Percentiles rank a stretch among this genome's conserved stretches.
phyloP scores from a whole-genome alignment of 2,113 vertebrate species.

The Rousettus leschenaultii region DNA sequence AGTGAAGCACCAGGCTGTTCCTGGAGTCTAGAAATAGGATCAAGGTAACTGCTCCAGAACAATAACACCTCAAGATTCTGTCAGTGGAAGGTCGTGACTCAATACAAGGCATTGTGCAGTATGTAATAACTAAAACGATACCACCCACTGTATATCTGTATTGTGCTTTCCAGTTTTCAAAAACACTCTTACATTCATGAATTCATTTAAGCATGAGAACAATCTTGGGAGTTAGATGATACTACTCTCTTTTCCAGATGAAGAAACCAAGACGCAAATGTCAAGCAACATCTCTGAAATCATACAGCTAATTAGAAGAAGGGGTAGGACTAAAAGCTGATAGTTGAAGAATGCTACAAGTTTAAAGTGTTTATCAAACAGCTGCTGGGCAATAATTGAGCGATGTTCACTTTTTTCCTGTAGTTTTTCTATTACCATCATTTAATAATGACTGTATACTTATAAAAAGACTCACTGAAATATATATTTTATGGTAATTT shows the following conservation, averaged over 20 bases:
- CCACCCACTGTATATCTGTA: neutral
- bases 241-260: neutral
- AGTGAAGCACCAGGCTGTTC: constrained; percentile 36
- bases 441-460: neutral
- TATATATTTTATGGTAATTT: neutral
- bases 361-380: neutral
- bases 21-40: constrained; percentile 36
- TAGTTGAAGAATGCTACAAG: neutral
- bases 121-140: neutral
- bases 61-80: neutral
- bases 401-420: neutral
- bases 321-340: neutral
- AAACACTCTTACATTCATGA: neutral
- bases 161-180: neutral
- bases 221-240: neutral
- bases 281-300: neutral
- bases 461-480: neutral
- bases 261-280: neutral
- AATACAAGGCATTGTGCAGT: neutral
- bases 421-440: neutral
- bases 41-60: constrained; percentile 8
- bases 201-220: neutral
- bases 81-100: neutral
- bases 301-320: neutral
- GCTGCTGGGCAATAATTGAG: neutral